Evolutionary conservation across 1,140 invertebrate genomes (phyloP).

Genomic region (Brachionus calyciflorus): DNA sequence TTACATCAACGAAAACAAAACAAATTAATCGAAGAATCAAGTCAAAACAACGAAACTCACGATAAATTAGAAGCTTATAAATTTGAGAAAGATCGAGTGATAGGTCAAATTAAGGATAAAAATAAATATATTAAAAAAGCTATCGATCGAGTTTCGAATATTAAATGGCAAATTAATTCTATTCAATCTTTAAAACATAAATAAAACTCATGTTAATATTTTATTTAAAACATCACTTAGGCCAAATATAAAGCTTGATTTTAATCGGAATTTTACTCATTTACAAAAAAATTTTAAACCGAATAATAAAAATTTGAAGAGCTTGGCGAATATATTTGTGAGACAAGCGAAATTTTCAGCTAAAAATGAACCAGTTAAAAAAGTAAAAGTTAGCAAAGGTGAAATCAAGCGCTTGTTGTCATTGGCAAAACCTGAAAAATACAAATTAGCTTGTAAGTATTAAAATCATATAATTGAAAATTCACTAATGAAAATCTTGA

Average conservation of each 20-base stretch:
- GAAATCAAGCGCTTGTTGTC: slow-evolving; percentile 3
- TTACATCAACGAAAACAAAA: background rate
- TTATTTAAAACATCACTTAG: background rate
- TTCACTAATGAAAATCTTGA: too few relatives aligned
- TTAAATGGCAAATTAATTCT: slow-evolving; percentile 45
- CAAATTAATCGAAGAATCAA: background rate
- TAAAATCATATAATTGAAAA: too few relatives aligned
- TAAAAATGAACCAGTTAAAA: slow-evolving; percentile 8
- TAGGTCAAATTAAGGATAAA: slow-evolving; percentile 9
- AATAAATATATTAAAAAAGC: slow-evolving; percentile 6
- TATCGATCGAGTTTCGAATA: slow-evolving; percentile 40
- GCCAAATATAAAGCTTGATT: background rate
- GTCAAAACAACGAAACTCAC: background rate
- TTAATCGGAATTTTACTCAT: background rate
- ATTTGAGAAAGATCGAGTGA: slow-evolving; percentile 28
- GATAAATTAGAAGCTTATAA: background rate
- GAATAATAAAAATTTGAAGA: background rate
- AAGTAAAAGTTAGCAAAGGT: slow-evolving; percentile 1
- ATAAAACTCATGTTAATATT: background rate
- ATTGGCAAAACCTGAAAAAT: slow-evolving; percentile 30
- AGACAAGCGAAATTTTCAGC: background rate
- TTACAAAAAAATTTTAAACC: background rate
- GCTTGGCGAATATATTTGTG: background rate
- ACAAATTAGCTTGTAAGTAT: slow-evolving; percentile 2
- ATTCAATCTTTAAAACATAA: slow-evolving; percentile 32